These are phyloP conservation scores for Rhagonycha lutea DNA, from an alignment of 2,888 invertebrate species.

Conservation along the genomic window DNA sequence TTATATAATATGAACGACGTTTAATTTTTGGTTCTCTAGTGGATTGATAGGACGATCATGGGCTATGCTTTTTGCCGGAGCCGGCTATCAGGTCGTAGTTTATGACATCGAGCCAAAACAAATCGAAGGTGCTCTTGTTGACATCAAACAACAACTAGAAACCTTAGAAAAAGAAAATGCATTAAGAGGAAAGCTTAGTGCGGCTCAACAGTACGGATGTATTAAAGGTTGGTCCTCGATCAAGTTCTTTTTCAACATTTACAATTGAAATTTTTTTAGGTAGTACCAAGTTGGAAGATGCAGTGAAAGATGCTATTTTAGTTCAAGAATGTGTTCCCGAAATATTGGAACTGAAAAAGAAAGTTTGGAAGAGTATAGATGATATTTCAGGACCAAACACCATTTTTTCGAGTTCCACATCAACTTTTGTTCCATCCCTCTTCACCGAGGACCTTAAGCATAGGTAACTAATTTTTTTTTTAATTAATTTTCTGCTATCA, in stretches of 20 bases:
- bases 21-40: conserved; percentile 58
- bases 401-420: conserved; percentile 91
- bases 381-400: conserved; percentile 73
- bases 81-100: conserved; percentile 85
- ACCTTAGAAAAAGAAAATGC: conserved; percentile 72
- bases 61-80: conserved; percentile 95
- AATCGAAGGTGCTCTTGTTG: conserved; percentile 72
- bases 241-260: not conserved
- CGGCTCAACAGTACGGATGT: conserved; percentile 74
- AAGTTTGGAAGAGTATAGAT: conserved; percentile 80
- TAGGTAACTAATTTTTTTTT: conserved; percentile 46
- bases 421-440: conserved; percentile 86
- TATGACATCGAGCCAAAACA: conserved; percentile 83
- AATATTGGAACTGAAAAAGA: conserved; percentile 79
- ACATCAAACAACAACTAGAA: conserved; percentile 74
- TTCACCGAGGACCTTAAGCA: conserved; percentile 83
- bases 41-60: conserved; percentile 95
- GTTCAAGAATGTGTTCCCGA: conserved; percentile 96
- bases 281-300: conserved; percentile 68
- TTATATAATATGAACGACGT: not conserved
- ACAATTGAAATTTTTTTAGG: conserved; percentile 54
- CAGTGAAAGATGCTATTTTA: conserved; percentile 76
- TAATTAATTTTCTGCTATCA: not conserved
- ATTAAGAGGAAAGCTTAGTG: conserved; percentile 75
- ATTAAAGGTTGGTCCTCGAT: conserved; percentile 68